Evolutionary conservation across 2,113 vertebrate genomes (phyloP), one percentile per base, ranked within the genome.

Genomic region (Oreocharis arfaki): DNA sequence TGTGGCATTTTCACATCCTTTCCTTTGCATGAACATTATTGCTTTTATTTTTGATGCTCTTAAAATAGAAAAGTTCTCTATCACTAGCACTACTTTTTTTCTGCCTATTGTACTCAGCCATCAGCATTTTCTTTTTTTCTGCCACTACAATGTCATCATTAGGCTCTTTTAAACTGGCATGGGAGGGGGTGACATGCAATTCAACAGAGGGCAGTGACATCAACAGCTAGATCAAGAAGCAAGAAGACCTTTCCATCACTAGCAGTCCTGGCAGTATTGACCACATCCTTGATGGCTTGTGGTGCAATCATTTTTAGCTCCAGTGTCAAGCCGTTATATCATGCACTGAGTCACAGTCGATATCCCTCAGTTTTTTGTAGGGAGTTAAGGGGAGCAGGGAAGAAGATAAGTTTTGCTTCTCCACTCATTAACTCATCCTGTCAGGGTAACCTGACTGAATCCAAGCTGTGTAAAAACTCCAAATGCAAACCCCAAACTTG

Each of bases 321-420:
- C 68, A 52, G 24, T 91, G 56, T 90, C 73, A 86, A 79, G 83
- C 19, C 0, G 6, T 53, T 88, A 26, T 47, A 46, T 57, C 64
- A 67, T 0, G 3, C 22, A 63, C 50, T 21, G 20, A 56, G 64
- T 59, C 5, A 3, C 44, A 86, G 53, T n/a, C 5, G 0, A 57
- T 37, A 90, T 18, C 17, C 30, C 37, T 87, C 4, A 7, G 41
- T 26, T 65, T 82, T 67, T n/a, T 15, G 18, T 16, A 37, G 35
- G 28, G 33, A 50, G 9, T 23, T 55, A 49, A 77, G 41, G 10
- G 13, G 23, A 33, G 3, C 35, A 52, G n/a, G 23, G 20, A 13
- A 61, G 21, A 84, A 78, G 35, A 4, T 13, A 41, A 56, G 10
- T 46, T 82, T 73, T 74, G 26, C 41, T 87, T 78, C 81, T 52